A percentile compares a stretch with the other conserved stretches of the same genome.
These are phyloP conservation scores for Tyto alba DNA, from an alignment of 2,113 vertebrate species.

Conservation along the genomic window DNA sequence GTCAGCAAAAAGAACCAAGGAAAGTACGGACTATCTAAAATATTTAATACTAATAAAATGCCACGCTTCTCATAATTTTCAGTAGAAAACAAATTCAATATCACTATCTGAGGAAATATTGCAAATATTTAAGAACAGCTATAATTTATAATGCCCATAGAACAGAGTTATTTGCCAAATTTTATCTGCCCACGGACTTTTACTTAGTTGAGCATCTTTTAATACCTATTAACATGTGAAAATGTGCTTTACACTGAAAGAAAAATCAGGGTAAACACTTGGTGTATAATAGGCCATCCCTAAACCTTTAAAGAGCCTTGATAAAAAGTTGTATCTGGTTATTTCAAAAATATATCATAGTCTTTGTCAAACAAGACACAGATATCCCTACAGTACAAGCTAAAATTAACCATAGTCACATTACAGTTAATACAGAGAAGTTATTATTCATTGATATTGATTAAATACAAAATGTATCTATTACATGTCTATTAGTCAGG, in stretches of 20 bases:
- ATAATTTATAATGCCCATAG: neutral
- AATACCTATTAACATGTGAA: neutral
- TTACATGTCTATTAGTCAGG: slow-evolving; percentile 32
- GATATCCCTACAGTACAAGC: neutral
- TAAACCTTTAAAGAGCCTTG: neutral
- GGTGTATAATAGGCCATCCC: neutral
- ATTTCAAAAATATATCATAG: neutral
- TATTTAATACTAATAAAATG: neutral
- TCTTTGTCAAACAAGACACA: neutral
- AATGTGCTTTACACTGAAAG: neutral
- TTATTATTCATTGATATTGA: slow-evolving; percentile 47
- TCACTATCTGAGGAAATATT: neutral
- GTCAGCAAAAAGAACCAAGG: neutral
- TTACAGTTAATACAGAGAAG: slow-evolving; percentile 18
- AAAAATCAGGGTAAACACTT: neutral
- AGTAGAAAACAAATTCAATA: neutral
- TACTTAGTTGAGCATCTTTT: neutral
- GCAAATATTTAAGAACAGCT: neutral
- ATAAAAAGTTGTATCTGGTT: neutral
- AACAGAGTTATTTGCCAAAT: neutral
- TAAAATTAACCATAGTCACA: neutral
- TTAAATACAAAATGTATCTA: slow-evolving; percentile 18
- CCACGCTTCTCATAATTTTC: neutral
- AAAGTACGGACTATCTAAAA: neutral
- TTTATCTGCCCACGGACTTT: neutral